Percentiles rank a stretch among this genome's conserved stretches.
Conservation (phyloP, 2,113 vertebrate genomes). For the Gallinago media region DNA sequence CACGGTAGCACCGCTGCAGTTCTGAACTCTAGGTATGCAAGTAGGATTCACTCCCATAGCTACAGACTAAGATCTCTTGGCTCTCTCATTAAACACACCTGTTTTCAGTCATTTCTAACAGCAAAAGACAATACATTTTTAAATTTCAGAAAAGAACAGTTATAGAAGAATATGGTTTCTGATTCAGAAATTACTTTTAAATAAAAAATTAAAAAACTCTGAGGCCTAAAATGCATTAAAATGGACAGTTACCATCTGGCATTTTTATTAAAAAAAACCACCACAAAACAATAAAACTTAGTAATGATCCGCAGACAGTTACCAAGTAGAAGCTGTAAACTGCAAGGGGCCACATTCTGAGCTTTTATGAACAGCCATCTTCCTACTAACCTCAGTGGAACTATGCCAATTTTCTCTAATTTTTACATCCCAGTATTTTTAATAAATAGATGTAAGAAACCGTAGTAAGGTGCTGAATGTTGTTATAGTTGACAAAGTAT, state of each 20-base stretch:
- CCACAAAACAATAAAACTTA: neutral
- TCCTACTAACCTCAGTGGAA: neutral
- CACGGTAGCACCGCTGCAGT: fast-evolving
- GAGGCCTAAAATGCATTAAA: neutral
- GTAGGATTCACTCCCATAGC: neutral
- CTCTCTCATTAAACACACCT: neutral
- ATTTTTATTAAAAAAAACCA: neutral
- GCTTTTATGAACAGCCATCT: neutral
- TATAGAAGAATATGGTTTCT: neutral
- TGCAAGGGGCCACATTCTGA: neutral
- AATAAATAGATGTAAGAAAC: neutral
- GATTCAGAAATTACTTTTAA: neutral
- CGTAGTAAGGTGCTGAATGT: neutral
- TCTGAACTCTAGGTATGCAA: neutral
- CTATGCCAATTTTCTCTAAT: neutral
- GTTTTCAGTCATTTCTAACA: neutral
- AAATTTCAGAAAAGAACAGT: neutral
- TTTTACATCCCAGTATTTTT: neutral
- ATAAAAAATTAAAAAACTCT: neutral
- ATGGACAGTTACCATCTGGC: neutral
- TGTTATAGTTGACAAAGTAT: neutral
- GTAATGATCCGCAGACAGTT: neutral
- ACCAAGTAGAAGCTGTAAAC: neutral
- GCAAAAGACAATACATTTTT: neutral
- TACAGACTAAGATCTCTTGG: neutral